Base-by-base conservation (phyloP, 2,888 invertebrate genomes). In the Polylopha cassiicola region DNA sequence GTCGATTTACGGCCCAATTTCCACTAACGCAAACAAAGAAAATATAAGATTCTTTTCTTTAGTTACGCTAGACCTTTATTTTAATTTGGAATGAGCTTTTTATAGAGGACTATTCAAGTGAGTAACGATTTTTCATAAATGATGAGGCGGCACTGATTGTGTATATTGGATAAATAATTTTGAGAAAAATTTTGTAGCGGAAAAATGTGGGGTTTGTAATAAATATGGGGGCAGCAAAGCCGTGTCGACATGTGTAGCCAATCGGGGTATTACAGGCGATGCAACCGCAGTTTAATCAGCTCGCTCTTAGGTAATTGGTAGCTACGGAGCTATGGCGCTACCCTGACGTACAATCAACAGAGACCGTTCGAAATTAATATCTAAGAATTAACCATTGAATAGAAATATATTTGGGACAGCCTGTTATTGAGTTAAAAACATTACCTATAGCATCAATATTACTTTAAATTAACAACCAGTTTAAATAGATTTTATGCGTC, bases 71-170 rank as follows among this genome's bases (percentile, higher is more conserved):
- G 79, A 79, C 79, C 80, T 84, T 81, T 82, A 82, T 85, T 84
- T 85, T 84, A 85, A 85, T 85, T 84, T 79, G 64, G 68, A 80
- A 82, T 80, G 74, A 80, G 77, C 73, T 85, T 85, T 85, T 84
- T 84, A 81, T 81, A 80, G 80, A 76, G 67, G 66, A 73, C 65
- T 78, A n/a, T 61, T 73, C 61, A 69, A 70, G 66, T 67, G 70
- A 79, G 76, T 68, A 80, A 73, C 81, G 66, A 81, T 85, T 79
- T 82, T 84, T 85, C 80, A 85, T 85, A 81, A 82, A 58, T 79
- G 72, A 85, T 81, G 81, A 79, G 75, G 74, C 84, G 80, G 82
- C 74, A 75, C 82, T 71, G 78, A 84, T 84, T 82, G 70, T 71
- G 64, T 72, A 65, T 76, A 79, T 75, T 79, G 78, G 80, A 75